These are phyloP conservation scores for Onychomys torridus DNA, from an alignment of 2,797 vertebrate species.

Conservation along the genomic window DNA sequence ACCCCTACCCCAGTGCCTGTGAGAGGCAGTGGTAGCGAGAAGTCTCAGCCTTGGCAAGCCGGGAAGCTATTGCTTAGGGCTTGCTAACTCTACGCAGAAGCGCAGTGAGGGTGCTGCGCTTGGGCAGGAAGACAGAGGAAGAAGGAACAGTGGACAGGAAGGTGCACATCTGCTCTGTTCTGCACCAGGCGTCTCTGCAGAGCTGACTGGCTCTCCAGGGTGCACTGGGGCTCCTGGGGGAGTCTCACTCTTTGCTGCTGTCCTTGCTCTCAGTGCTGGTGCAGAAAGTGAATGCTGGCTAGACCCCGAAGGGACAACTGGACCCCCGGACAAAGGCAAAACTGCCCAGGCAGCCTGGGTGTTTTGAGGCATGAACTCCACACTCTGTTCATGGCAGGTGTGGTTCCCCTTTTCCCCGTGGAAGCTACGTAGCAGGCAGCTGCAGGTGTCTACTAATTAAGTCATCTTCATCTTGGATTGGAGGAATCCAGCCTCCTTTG, in stretches of 20 bases:
- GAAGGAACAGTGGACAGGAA: background rate
- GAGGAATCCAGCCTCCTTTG: background rate
- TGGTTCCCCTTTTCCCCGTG: background rate
- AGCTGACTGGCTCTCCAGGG: background rate
- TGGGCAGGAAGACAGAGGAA: background rate
- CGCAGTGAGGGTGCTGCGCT: background rate
- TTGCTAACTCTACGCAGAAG: background rate
- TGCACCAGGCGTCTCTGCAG: background rate
- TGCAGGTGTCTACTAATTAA: background rate
- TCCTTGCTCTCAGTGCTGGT: background rate
- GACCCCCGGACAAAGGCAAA: background rate
- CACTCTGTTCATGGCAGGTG: background rate
- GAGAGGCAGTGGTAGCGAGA: background rate
- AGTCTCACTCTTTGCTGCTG: accelerated
- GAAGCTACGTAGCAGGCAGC: background rate
- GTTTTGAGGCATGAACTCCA: no score
- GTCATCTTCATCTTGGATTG: background rate
- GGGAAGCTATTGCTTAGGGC: background rate
- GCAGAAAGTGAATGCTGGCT: background rate
- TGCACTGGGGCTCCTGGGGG: accelerated
- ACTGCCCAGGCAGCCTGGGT: accelerated
- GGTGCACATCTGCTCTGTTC: background rate
- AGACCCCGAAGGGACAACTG: accelerated
- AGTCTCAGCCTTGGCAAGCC: background rate
- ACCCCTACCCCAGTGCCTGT: accelerated